Evolutionary conservation across 2,113 vertebrate species (phyloP), one percentile per base, ranked within the genome.

Genomic region (Paraplagusia blochii): DNA sequence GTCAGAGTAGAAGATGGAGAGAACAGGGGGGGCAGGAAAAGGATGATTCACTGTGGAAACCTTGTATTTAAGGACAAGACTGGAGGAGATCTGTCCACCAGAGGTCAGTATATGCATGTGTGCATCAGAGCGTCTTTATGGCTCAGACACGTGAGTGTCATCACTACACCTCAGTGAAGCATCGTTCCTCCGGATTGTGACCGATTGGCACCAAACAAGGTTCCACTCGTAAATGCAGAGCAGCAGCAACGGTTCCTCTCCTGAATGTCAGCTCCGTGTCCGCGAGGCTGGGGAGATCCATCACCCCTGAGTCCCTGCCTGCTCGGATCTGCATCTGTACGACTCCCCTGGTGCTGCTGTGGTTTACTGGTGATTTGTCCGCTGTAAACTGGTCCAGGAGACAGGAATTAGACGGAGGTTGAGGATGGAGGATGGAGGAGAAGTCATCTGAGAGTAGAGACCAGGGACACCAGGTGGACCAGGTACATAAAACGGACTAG

Each of bases 281-380:
- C 18, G 35, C 16, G 60, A 66, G 11, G 58, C 57, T 71, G 16
- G 39, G 57, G 40, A 43, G 52, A 70, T 40, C 62, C 40, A 7
- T 76, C 57, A 69, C 4, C n/a, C n/a, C n/a, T n/a, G n/a, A n/a
- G n/a, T 45, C 38, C 36, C 15, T 33, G 43, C 59, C 43, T 46
- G 48, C 56, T 53, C 57, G 38, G 18, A 59, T 45, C 22, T 66
- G 53, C 58, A 65, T 63, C 44, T 66, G n/a, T 53, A 58, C 58
- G 8, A n/a, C 67, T 71, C 67, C 62, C 61, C 7, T 55, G 50
- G 53, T 34, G 33, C 44, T 43, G 5, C 11, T 29, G 22, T 42
- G 56, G 49, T 43, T 62, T 50, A 48, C 52, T 52, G 57, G 49
- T 53, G 8, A 50, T 43, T 63, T 18, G 19, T 40, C 15, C 38